Conservation (phyloP, 1,140 invertebrate genomes). For the Atta colombica region DNA sequence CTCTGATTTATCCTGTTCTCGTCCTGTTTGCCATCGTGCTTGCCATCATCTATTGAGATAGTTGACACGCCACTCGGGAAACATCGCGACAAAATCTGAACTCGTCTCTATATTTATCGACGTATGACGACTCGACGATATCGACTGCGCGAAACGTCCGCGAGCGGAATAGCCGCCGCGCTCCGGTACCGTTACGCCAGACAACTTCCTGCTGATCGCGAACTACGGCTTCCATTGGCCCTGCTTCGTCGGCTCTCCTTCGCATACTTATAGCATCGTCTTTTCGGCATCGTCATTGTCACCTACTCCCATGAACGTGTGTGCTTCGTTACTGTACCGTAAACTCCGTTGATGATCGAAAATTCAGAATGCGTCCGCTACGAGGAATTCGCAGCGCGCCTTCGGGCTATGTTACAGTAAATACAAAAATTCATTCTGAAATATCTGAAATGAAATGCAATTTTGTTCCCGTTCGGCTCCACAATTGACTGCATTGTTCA, state of each 20-base stretch:
- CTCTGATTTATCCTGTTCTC: background rate
- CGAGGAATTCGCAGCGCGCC: constrained; percentile 36
- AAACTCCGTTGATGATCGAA: constrained; percentile 47
- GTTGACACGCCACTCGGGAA: background rate
- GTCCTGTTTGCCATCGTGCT: background rate
- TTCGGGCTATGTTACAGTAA: background rate
- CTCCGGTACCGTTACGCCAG: constrained; percentile 81
- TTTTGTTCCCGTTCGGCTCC: background rate
- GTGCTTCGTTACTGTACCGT: constrained; percentile 51
- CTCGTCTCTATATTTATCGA: constrained; percentile 65
- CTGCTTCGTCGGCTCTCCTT: constrained; percentile 55
- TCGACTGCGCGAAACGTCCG: constrained; percentile 50
- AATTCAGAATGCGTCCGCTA: constrained; percentile 46
- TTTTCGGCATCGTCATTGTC: constrained; percentile 72
- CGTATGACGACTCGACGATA: constrained; percentile 56
- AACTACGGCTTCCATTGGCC: constrained; percentile 70
- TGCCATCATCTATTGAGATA: background rate
- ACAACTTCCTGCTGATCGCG: constrained; percentile 81
- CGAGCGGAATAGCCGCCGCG: constrained; percentile 57
- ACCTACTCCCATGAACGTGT: constrained; percentile 56
- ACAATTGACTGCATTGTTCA: too few species aligned
- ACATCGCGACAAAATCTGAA: background rate
- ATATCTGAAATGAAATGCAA: background rate
- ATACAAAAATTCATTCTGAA: constrained; percentile 2
- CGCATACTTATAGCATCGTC: constrained; percentile 78